Evolutionary conservation across 2,797 vertebrate genomes (phyloP).

Genomic region (Atherinosoma microstoma): DNA sequence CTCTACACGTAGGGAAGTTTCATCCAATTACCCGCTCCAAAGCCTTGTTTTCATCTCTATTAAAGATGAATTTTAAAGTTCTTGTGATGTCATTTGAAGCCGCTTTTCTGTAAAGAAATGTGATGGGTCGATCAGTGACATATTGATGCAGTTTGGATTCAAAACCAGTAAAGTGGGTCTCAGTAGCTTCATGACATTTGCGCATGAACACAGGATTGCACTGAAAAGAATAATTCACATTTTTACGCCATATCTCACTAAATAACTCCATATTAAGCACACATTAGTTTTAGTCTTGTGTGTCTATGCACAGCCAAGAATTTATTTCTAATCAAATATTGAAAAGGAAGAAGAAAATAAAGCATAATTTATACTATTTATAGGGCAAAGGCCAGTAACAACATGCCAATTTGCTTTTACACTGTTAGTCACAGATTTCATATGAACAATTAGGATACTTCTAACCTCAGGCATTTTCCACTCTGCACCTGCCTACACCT

Average conservation of each 20-base stretch:
- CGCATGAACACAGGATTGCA: background rate
- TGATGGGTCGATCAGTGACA: conserved; percentile 51
- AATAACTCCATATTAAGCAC: background rate
- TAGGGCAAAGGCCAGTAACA: conserved; percentile 52
- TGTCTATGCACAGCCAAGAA: background rate
- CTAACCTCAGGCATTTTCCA: conserved; percentile 55
- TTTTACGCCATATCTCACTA: background rate
- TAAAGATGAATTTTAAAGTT: conserved; percentile 76
- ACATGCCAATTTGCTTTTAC: conserved; percentile 50
- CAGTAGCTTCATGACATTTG: background rate
- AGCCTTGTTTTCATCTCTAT: conserved; percentile 81
- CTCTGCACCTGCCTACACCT: conserved; percentile 48
- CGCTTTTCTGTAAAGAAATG: conserved; percentile 47
- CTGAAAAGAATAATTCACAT: background rate
- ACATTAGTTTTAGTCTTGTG: background rate
- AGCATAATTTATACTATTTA: background rate
- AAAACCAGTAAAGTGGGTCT: conserved; percentile 8
- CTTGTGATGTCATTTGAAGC: conserved; percentile 59
- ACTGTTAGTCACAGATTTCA: conserved; percentile 19
- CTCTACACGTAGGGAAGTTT: conserved; percentile 75
- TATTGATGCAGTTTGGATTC: conserved; percentile 39
- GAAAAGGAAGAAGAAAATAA: background rate
- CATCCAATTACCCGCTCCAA: conserved; percentile 82
- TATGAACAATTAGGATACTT: conserved; percentile 65
- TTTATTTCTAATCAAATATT: background rate